These are phyloP conservation scores for Chiridota heheva DNA, from an alignment of 35 echinoderm and acorn worm species.

Conservation along the genomic window DNA sequence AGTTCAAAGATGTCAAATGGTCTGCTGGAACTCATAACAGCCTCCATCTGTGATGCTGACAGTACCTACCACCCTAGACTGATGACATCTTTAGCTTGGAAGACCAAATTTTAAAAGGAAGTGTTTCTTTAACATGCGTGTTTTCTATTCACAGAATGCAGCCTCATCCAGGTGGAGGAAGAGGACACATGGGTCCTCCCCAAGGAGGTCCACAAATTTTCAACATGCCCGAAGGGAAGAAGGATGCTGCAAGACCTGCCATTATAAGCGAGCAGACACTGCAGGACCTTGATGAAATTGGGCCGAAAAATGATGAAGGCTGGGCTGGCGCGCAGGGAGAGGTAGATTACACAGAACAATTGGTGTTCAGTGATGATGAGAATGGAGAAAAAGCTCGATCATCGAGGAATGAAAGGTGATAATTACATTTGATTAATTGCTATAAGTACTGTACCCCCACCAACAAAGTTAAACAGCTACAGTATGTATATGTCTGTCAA, in stretches of 20 bases:
- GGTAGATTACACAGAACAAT: constrained; percentile 91
- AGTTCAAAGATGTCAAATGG: too few species aligned
- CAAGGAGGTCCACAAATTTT: constrained; percentile 7
- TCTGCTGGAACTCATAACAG: too few species aligned
- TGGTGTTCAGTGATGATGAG: constrained; percentile 98
- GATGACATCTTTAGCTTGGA: too few species aligned
- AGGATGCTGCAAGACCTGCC: constrained; percentile 15
- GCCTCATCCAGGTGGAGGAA: constrained; percentile 75
- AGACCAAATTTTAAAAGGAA: too few species aligned
- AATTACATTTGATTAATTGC: background rate
- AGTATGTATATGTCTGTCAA: too few species aligned
- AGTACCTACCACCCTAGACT: too few species aligned
- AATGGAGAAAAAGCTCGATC: constrained; percentile 15
- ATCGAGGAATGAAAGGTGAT: background rate
- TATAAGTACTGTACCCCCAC: too few species aligned
- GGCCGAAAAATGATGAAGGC: constrained; percentile 47
- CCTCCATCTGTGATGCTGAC: too few species aligned
- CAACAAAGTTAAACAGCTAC: too few species aligned
- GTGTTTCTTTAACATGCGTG: background rate
- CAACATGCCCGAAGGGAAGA: constrained; percentile 4
- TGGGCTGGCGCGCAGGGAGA: constrained; percentile 87
- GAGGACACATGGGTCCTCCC: constrained; percentile 18
- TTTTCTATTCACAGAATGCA: constrained; percentile 5
- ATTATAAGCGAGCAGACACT: constrained; percentile 77
- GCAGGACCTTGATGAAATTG: constrained; percentile 69